Percentiles rank a stretch among this genome's conserved stretches.
These are phyloP conservation scores for Malurus alboscapulatus DNA, from an alignment of 2,113 vertebrate genomes.

Conservation along the genomic window DNA sequence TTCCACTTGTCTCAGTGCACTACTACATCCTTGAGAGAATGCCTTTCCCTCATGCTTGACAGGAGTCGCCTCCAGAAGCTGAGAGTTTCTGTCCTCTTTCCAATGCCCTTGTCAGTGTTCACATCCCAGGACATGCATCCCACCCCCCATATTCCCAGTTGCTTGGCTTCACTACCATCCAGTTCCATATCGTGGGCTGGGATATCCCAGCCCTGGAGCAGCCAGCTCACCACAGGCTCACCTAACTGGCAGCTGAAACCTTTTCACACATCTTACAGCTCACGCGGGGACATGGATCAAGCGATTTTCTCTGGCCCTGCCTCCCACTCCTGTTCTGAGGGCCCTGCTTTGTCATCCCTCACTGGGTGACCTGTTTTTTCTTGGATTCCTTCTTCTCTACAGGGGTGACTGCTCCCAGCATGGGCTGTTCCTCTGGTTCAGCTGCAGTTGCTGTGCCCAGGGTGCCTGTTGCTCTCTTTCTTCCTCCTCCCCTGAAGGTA, in stretches of 20 bases:
- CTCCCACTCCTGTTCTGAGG: background rate
- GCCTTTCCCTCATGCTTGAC: background rate
- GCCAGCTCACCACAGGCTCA: background rate
- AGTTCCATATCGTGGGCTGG: fast-evolving
- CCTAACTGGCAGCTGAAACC: background rate
- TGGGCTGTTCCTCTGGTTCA: background rate
- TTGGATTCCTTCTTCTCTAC: background rate
- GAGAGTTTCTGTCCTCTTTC: background rate
- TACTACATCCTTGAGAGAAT: background rate
- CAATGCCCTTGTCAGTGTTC: background rate
- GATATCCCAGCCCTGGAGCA: background rate
- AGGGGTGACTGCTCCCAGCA: background rate
- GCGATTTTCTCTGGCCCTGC: background rate
- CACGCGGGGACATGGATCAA: background rate
- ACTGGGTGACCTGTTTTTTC: background rate
- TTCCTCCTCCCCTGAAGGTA: background rate
- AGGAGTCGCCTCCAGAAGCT: background rate
- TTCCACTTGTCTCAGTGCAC: background rate
- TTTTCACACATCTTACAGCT: background rate
- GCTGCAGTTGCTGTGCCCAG: background rate
- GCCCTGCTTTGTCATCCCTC: background rate
- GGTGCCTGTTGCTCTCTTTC: background rate
- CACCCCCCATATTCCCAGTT: too few relatives aligned
- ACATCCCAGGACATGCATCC: background rate
- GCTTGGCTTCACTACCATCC: background rate